A percentile compares a stretch with the other conserved stretches of the same genome.
Conservation (phyloP, 2,113 vertebrate genomes). For the Pipa parva region DNA sequence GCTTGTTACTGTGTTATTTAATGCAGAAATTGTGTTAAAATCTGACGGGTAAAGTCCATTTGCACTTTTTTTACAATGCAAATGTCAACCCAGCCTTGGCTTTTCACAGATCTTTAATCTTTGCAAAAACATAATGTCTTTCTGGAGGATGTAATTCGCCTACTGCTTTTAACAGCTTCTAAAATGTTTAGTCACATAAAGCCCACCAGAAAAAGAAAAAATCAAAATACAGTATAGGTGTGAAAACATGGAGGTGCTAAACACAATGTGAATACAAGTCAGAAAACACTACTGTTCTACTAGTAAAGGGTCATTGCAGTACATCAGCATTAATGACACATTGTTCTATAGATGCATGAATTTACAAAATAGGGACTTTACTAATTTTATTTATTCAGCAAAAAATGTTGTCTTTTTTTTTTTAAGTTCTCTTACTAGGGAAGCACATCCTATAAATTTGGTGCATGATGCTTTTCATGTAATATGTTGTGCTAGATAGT, state of each 20-base stretch:
- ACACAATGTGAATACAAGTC: too few relatives aligned
- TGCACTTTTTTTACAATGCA: constrained; percentile 33
- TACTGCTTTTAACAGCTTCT: constrained; percentile 25
- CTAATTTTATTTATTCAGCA: too few relatives aligned
- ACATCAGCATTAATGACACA: too few relatives aligned
- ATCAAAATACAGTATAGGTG: not conserved
- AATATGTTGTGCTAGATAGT: too few relatives aligned
- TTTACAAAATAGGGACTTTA: too few relatives aligned
- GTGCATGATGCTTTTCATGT: too few relatives aligned
- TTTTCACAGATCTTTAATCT: constrained; percentile 35
- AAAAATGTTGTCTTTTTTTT: too few relatives aligned
- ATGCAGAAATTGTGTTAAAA: constrained; percentile 30
- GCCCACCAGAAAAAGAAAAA: not conserved
- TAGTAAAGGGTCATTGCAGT: too few relatives aligned
- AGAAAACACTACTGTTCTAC: too few relatives aligned
- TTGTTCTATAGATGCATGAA: too few relatives aligned
- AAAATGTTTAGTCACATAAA: not conserved
- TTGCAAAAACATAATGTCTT: constrained; percentile 21
- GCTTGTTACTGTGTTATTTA: constrained; percentile 32
- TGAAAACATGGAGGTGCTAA: constrained; percentile 12
- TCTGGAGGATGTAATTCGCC: constrained; percentile 9
- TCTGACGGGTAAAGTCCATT: constrained; percentile 28
- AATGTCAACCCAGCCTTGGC: constrained; percentile 23
- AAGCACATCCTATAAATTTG: too few relatives aligned
- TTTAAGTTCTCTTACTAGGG: too few relatives aligned